Base-by-base conservation (phyloP, 2,113 vertebrate genomes). In the Melanostigma gelatinosum region DNA sequence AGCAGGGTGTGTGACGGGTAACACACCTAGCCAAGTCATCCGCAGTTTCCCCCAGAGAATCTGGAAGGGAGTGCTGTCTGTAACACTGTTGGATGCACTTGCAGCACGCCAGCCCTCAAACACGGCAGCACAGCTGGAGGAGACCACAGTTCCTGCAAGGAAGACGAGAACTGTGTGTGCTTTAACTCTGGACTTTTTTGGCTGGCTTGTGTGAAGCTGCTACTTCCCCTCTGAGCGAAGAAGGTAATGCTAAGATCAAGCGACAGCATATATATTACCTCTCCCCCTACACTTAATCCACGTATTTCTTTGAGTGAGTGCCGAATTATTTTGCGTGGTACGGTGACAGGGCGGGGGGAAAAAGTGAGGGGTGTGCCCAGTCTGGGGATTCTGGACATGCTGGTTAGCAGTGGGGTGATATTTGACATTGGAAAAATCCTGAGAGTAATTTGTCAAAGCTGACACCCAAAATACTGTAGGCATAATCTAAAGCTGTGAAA, bases 81-180 rank as follows among this genome's bases (percentile, higher is more conserved):
- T 72, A 69, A 82, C 80, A 34, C 73, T 85, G 78, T 32, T 91
- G 90, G 85, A 92, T 77, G 71, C 69, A 82, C 79, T 84, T 67
- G 67, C 72, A 79, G 78, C 72, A 50, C 76, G 82, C 81, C 83
- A 69, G 76, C 87, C 79, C 82, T 92, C 61, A 62, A 85, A 91
- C 72, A 36, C 89, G 75, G 85, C 85, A 80, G 82, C 81, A 64
- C 90, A 92, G 88, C 90, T 93, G 90, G 86, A 86, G 65, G 85
- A 92, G 79, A 79, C 42, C 80, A 72, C 54, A 83, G 78, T 65
- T 91, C 83, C 83, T 87, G 87, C 82, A 84, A 84, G 72, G 75
- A 82, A 85, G 68, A 85, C n/a, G 66, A 75, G 73, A 80, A 85
- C 80, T 71, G 18, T 65, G 48, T 77, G 79, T 80, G 32, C 69